These are phyloP conservation scores for Ceraclea dissimilis DNA, from an alignment of 2,888 invertebrate species.

Conservation along the genomic window DNA sequence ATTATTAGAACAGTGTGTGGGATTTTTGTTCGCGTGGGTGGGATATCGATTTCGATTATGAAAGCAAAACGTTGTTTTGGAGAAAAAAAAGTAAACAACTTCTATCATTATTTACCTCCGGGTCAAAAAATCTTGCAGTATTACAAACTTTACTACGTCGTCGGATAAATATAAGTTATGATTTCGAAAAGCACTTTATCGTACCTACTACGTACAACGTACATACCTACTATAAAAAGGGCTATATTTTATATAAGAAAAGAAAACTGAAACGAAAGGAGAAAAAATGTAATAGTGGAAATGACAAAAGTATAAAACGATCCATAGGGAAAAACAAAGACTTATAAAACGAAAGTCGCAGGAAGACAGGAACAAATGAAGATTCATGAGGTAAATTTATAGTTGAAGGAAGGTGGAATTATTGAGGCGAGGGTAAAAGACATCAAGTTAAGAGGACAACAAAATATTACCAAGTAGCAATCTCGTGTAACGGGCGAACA, in stretches of 20 bases:
- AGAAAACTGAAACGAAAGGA: not conserved
- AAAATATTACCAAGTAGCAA: not conserved
- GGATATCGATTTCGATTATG: too few species aligned
- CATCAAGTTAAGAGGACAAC: not conserved
- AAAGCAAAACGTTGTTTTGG: too few species aligned
- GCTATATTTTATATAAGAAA: not conserved
- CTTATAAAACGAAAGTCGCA: not conserved
- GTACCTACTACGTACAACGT: too few species aligned
- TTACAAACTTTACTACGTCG: too few species aligned
- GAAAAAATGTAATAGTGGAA: not conserved
- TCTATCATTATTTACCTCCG: too few species aligned
- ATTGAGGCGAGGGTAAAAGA: constrained; percentile 1
- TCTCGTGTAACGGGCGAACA: not conserved
- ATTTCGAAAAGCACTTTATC: not conserved
- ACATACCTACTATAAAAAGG: not conserved
- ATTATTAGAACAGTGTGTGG: too few species aligned
- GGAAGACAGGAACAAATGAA: not conserved
- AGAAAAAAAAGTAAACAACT: too few species aligned
- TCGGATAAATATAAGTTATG: not conserved
- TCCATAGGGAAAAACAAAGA: not conserved
- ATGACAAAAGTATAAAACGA: constrained; percentile 1
- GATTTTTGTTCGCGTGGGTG: too few species aligned
- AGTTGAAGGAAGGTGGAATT: not conserved
- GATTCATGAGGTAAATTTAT: constrained; percentile 1
- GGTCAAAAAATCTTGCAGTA: too few species aligned